Evolutionary conservation across 2,888 invertebrate genomes (phyloP).

Genomic region (Xanthorhoe spadicearia): DNA sequence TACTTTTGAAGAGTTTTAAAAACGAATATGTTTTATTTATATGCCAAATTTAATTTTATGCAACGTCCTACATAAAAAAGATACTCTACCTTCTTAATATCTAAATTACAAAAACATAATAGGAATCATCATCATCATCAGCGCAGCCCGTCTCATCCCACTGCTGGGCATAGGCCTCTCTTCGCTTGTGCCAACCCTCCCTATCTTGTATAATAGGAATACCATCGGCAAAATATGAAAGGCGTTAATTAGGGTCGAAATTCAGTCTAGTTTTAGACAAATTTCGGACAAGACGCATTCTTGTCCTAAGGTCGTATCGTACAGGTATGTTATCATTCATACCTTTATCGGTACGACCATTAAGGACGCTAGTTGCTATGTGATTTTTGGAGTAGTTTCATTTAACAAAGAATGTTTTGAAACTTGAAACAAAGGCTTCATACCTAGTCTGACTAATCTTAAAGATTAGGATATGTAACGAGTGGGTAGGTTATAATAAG

Average conservation of each 20-base stretch:
- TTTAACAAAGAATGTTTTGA: background rate
- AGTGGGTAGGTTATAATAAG: conserved; percentile 35
- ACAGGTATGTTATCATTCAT: conserved; percentile 53
- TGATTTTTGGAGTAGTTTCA: conserved; percentile 15
- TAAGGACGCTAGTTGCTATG: conserved; percentile 43
- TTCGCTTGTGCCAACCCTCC: too few species aligned
- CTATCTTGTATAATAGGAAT: too few species aligned
- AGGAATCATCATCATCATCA: too few species aligned
- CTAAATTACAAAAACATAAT: conserved; percentile 9
- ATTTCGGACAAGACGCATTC: conserved; percentile 35
- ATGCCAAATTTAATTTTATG: background rate
- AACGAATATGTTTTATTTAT: background rate
- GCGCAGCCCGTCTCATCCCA: too few species aligned
- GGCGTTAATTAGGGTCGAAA: background rate
- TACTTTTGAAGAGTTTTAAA: conserved; percentile 14
- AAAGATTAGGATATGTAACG: conserved; percentile 30
- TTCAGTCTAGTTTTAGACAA: conserved; percentile 11
- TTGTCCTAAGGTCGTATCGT: conserved; percentile 50
- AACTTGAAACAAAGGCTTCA: background rate
- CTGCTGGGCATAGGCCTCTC: too few species aligned
- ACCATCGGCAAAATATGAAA: background rate
- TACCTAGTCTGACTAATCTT: conserved; percentile 7
- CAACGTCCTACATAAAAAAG: background rate
- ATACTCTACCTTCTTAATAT: background rate
- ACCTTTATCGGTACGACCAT: conserved; percentile 45